phyloP scores from a whole-genome alignment of 2,888 invertebrate genomes.

The Mantis religiosa region DNA sequence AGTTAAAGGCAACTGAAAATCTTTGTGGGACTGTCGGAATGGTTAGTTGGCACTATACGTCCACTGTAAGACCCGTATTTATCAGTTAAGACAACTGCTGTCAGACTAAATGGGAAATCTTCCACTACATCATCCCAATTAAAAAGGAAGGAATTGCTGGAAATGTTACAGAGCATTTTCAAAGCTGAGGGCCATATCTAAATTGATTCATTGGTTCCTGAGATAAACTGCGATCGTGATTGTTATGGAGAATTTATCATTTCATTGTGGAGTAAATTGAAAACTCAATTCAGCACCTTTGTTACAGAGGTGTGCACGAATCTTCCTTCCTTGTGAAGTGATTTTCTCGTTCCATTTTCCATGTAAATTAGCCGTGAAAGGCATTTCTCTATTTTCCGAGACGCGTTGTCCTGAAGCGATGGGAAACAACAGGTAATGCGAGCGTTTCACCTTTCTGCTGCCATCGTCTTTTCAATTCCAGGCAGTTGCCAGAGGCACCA shows the following conservation, averaged over 20 bases:
- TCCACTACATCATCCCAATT: too few species aligned
- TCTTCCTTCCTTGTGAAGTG: neutral
- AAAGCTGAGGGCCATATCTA: too few species aligned
- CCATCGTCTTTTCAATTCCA: neutral
- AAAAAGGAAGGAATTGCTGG: too few species aligned
- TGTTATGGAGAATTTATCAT: neutral
- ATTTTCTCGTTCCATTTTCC: neutral
- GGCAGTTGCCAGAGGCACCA: neutral
- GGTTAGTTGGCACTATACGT: too few species aligned
- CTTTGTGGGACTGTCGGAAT: too few species aligned
- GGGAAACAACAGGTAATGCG: neutral
- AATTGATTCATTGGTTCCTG: too few species aligned
- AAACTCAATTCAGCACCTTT: neutral
- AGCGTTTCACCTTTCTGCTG: neutral
- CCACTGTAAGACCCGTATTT: too few species aligned
- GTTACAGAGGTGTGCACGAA: neutral
- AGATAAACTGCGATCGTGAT: too few species aligned
- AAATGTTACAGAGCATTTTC: too few species aligned
- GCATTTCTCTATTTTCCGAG: neutral
- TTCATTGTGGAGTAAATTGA: neutral
- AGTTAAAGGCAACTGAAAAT: too few species aligned
- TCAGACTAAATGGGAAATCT: too few species aligned
- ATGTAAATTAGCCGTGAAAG: neutral
- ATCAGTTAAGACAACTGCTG: too few species aligned
- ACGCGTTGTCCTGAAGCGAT: neutral